phyloP scores from a whole-genome alignment of 2,797 vertebrate species.

The Eidolon dupreanum region DNA sequence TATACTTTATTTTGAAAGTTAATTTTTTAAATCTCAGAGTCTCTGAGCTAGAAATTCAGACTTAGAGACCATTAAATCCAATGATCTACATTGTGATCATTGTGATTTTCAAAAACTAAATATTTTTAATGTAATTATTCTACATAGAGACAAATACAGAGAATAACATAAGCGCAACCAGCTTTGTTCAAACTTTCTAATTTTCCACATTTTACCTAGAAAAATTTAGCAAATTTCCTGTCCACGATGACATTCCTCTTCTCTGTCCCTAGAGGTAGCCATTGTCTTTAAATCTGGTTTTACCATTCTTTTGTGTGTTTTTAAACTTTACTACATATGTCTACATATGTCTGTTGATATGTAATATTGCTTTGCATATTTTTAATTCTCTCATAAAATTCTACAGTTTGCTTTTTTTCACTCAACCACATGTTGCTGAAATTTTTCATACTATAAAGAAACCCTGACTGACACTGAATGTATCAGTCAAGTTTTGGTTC shows the following conservation, averaged over 20 bases:
- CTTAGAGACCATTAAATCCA: background rate
- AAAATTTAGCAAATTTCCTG: background rate
- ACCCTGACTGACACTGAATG: too few relatives aligned
- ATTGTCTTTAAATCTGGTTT: background rate
- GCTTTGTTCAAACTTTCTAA: background rate
- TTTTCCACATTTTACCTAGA: background rate
- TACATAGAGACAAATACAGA: background rate
- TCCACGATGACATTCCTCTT: background rate
- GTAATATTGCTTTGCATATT: background rate
- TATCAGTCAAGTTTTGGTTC: background rate
- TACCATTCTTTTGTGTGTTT: background rate
- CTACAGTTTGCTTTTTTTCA: background rate
- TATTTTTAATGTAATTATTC: background rate
- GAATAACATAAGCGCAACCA: background rate
- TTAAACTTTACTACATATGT: background rate
- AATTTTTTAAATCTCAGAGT: background rate
- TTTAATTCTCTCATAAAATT: slow-evolving; percentile 25
- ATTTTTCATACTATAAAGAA: background rate
- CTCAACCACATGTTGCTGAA: background rate
- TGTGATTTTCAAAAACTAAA: slow-evolving; percentile 27
- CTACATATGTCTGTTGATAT: background rate
- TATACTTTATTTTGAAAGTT: background rate
- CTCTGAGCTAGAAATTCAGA: background rate
- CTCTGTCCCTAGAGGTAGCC: background rate
- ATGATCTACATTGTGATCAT: background rate